Percentiles rank a stretch among this genome's conserved stretches.
phyloP scores from a whole-genome alignment of 2,888 invertebrate genomes.

The Colletes collaris region DNA sequence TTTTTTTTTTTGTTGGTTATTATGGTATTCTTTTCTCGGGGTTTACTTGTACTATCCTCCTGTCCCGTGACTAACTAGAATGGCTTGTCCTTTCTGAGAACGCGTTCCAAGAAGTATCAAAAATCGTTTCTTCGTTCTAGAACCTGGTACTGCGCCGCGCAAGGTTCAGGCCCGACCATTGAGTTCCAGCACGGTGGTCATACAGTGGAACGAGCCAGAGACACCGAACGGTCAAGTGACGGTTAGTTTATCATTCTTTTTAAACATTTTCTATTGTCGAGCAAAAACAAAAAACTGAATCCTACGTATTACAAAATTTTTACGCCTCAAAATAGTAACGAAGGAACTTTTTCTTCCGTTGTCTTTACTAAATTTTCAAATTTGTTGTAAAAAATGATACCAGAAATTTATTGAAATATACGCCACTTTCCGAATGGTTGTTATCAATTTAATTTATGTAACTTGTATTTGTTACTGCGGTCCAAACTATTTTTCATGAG shows the following conservation, averaged over 20 bases:
- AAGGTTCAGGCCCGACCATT: conserved; percentile 97
- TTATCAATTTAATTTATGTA: too few relatives aligned
- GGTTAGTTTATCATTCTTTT: conserved; percentile 85
- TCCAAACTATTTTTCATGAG: too few relatives aligned
- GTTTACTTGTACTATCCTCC: conserved; percentile 46
- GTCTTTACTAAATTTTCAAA: too few relatives aligned
- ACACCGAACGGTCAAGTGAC: conserved; percentile 98
- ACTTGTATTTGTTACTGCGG: too few relatives aligned
- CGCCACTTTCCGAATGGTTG: too few relatives aligned
- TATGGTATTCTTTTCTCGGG: conserved; percentile 41
- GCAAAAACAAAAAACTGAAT: not conserved
- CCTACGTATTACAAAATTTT: too few relatives aligned
- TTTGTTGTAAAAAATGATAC: too few relatives aligned
- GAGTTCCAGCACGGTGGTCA: conserved; percentile 97
- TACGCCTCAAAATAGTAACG: too few relatives aligned
- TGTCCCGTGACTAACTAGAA: conserved; percentile 60
- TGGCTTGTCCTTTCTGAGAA: conserved; percentile 23
- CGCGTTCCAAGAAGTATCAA: conserved; percentile 14
- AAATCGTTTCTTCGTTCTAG: conserved; percentile 84
- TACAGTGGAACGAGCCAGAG: conserved; percentile 99
- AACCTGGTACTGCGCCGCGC: conserved; percentile 97
- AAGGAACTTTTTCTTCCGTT: too few relatives aligned
- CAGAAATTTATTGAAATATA: too few relatives aligned
- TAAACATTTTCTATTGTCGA: too few relatives aligned
- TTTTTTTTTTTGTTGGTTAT: conserved; percentile 32